These are phyloP conservation scores for Misgurnus mizolepis DNA, from an alignment of 2,113 vertebrate species.

Conservation along the genomic window DNA sequence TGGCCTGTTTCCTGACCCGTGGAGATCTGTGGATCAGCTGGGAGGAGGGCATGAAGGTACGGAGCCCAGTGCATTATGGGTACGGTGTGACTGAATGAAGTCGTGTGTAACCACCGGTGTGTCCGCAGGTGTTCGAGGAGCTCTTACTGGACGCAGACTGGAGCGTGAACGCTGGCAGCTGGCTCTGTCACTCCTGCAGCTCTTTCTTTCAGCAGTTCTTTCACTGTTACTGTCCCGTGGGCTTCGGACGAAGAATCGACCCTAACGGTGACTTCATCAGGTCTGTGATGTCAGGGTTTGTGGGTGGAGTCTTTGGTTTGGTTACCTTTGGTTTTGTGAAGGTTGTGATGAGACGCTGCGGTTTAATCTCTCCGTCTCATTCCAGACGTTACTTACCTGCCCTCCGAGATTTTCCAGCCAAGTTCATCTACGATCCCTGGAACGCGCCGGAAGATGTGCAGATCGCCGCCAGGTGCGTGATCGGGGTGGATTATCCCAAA, in stretches of 20 bases:
- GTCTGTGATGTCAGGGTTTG: constrained; percentile 30
- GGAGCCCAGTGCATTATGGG: background rate
- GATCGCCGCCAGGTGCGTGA: constrained; percentile 51
- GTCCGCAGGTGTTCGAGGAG: constrained; percentile 64
- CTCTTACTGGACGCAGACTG: constrained; percentile 65
- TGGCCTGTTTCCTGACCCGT: constrained; percentile 63
- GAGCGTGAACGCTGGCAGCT: constrained; percentile 66
- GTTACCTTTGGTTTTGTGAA: constrained; percentile 2
- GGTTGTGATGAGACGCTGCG: constrained; percentile 36
- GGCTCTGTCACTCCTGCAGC: constrained; percentile 66
- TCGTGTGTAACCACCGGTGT: background rate
- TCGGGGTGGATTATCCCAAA: constrained; percentile 61
- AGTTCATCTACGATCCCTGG: constrained; percentile 64
- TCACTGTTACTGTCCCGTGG: constrained; percentile 66
- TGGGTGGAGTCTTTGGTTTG: background rate
- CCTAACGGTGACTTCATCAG: constrained; percentile 65
- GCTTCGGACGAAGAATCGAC: constrained; percentile 62
- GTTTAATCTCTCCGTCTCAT: constrained; percentile 51
- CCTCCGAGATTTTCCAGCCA: constrained; percentile 58
- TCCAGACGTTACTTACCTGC: constrained; percentile 61
- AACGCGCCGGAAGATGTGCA: constrained; percentile 58
- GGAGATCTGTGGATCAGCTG: constrained; percentile 67
- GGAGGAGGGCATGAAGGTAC: constrained; percentile 64
- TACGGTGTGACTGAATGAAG: background rate
- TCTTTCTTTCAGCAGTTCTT: constrained; percentile 69